These are phyloP conservation scores for Phaenicophaeus curvirostris DNA, from an alignment of 2,797 vertebrate genomes.

Conservation along the genomic window DNA sequence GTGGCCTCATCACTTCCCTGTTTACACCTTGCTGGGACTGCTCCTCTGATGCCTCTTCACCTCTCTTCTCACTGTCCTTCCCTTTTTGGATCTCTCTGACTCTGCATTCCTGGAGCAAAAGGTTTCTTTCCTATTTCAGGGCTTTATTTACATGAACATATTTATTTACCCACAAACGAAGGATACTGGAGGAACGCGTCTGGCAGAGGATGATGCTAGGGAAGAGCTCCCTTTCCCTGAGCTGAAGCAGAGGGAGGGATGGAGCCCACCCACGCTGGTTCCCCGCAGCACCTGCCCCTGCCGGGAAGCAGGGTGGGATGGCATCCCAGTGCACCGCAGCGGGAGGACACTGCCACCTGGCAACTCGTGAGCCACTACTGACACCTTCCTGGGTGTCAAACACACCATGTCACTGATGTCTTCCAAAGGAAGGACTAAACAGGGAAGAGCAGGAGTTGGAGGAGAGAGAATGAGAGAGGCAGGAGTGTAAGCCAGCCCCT, in stretches of 20 bases:
- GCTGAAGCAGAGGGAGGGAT: neutral
- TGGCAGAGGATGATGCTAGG: neutral
- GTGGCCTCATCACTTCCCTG: rapidly evolving
- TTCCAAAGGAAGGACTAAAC: neutral
- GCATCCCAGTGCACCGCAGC: neutral
- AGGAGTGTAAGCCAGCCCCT: neutral
- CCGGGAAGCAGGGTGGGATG: neutral
- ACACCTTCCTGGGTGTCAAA: neutral
- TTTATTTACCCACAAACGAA: neutral
- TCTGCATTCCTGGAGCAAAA: neutral
- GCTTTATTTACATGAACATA: neutral
- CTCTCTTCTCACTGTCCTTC: neutral
- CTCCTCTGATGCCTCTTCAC: neutral
- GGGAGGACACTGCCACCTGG: conserved; percentile 10
- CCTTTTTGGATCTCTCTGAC: neutral
- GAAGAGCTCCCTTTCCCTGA: neutral
- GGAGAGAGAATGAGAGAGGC: neutral
- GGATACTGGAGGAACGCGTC: neutral
- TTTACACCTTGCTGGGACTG: neutral
- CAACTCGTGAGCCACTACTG: neutral
- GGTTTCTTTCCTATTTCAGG: neutral
- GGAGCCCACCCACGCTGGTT: rapidly evolving
- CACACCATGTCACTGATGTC: neutral
- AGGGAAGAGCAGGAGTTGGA: neutral
- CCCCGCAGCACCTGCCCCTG: neutral